Percentiles rank a stretch among this genome's conserved stretches.
phyloP scores from a whole-genome alignment of 2,797 vertebrate species.

The Sebastolobus altivelis region DNA sequence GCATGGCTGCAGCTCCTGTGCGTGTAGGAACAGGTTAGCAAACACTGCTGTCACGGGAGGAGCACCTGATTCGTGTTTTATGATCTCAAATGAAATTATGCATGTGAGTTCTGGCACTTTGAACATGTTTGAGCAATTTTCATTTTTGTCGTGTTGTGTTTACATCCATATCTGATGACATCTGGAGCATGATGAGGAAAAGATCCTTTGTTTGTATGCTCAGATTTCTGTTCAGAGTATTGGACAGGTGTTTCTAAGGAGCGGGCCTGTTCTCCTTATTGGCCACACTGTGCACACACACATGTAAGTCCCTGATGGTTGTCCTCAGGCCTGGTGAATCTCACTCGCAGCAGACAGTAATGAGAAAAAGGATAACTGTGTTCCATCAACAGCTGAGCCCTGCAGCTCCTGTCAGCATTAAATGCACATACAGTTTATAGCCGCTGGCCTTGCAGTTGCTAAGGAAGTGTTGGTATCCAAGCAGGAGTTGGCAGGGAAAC shows the following conservation, averaged over 20 bases:
- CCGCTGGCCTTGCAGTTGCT: constrained; percentile 80
- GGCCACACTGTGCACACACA: constrained; percentile 55
- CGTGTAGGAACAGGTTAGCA: constrained; percentile 50
- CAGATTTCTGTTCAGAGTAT: constrained; percentile 49
- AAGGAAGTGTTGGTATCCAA: constrained; percentile 83
- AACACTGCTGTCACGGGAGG: constrained; percentile 26
- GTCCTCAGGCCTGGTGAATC: constrained; percentile 63
- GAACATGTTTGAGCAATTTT: constrained; percentile 54
- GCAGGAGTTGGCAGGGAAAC: constrained; percentile 78
- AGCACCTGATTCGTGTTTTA: constrained; percentile 44
- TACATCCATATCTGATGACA: constrained; percentile 65
- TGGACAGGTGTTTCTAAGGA: constrained; percentile 72
- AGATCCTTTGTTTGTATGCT: constrained; percentile 58
- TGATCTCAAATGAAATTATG: constrained; percentile 53
- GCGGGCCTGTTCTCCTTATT: constrained; percentile 50
- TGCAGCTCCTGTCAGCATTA: constrained; percentile 77
- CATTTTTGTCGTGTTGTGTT: constrained; percentile 54
- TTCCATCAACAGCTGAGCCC: constrained; percentile 83
- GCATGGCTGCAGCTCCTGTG: constrained; percentile 14
- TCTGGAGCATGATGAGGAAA: constrained; percentile 59
- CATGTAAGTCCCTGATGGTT: constrained; percentile 70
- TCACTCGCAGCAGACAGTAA: constrained; percentile 78
- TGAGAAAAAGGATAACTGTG: constrained; percentile 82
- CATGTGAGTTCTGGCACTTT: constrained; percentile 39
- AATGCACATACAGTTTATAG: constrained; percentile 74